Conservation (phyloP, 2,113 vertebrate genomes). For the Gallinago undulata region DNA sequence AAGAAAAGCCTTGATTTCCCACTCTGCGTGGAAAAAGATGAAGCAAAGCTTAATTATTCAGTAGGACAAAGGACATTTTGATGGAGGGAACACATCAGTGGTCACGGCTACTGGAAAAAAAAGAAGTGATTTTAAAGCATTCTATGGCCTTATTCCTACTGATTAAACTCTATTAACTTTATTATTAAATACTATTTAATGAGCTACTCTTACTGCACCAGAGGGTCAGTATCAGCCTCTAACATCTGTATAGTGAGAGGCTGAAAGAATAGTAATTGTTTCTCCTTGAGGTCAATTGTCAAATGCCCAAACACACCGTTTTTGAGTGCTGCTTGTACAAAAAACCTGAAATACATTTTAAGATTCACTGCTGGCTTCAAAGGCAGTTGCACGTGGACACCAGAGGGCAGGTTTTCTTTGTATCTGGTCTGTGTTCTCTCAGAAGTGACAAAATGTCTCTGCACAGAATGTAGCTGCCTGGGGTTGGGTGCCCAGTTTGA, state of each 20-base stretch:
- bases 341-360: background rate
- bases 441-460: background rate
- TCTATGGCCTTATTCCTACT: background rate
- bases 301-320: background rate
- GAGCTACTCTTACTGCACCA: background rate
- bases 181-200: background rate
- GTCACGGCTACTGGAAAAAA: background rate
- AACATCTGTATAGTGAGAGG: background rate
- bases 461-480: background rate
- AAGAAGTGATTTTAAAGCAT: background rate
- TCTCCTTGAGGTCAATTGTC: background rate
- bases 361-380: background rate
- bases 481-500: background rate
- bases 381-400: background rate
- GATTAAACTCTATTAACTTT: background rate
- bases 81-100: background rate
- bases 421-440: background rate
- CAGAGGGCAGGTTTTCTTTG: background rate
- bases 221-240: background rate
- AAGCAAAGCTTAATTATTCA: slow-evolving; percentile 23
- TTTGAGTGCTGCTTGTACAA: background rate
- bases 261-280: background rate
- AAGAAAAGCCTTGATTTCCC: background rate
- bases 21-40: background rate
- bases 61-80: background rate